Evolutionary conservation across 2,113 vertebrate species (phyloP), one percentile per base, ranked within the genome.

Genomic region (Cepphus grylle): DNA sequence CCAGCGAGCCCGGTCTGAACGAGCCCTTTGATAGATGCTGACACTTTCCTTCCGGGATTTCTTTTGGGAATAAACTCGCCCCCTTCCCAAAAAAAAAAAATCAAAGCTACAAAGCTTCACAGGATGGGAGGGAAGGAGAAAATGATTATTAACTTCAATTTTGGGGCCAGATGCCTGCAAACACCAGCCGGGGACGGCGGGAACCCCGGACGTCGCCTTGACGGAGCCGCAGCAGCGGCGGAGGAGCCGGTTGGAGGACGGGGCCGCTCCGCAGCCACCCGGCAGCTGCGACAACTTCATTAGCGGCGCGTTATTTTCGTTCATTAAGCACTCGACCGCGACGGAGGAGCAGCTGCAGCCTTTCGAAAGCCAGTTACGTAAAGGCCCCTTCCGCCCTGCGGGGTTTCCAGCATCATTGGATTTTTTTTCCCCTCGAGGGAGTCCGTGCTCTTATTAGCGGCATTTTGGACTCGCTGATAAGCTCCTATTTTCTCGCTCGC

Each of bases 121-220:
- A 27, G 21, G 50, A 17, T 1, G 63, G 65, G 27, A 70, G 23
- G 22, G 52, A 32, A 52, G 38, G 30, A 49, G 20, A 21, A 30
- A 38, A 23, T 6, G 43, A 25, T 45, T 9, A n/a, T 45, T 29
- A 45, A 52, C 13, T 12, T 6, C 3, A 26, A 34, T 22, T 32
- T 15, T 2, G 3, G 29, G 67, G 59, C 36, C 82, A 42, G 53
- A 17, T n/a, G 67, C 67, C 52, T 4, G 38, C 59, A 2, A 15
- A 18, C 20, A 1, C 18, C 1, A 9, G n/a, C 61, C 1, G 5
- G 58, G 84, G 50, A 30, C 7, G 5, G 34, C 0, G 23, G 5
- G 52, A 61, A 56, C 83, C 56, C 40, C 26, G 3, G 29, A n/a
- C 38, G 63, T 42, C n/a, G 8, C n/a, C 62, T 15, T 1, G 55